Conservation (phyloP, 2,888 invertebrate genomes). For the Plagiodera versicolora region DNA sequence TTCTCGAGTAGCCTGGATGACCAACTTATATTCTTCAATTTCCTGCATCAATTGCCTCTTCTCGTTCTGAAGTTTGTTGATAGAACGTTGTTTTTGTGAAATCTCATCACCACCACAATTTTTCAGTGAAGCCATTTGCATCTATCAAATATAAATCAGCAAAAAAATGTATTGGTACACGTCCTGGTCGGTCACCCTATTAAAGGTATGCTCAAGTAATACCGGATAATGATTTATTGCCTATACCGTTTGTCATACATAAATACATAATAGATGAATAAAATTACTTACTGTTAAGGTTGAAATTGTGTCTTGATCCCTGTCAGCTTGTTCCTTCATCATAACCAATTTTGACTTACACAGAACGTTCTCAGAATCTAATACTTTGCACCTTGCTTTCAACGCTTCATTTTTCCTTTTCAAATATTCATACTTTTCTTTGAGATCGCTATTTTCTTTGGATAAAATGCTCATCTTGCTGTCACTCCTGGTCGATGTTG, state of each 20-base stretch:
- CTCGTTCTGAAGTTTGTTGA: conserved; percentile 52
- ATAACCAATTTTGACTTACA: conserved; percentile 64
- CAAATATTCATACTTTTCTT: conserved; percentile 61
- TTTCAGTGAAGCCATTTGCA: conserved; percentile 58
- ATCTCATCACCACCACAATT: conserved; percentile 58
- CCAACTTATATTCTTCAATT: conserved; percentile 57
- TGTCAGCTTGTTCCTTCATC: conserved; percentile 64
- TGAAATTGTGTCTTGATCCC: conserved; percentile 65
- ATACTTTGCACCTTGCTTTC: conserved; percentile 67
- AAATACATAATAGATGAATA: background rate
- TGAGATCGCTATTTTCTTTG: conserved; percentile 61
- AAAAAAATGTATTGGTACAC: too few species aligned
- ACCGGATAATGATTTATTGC: too few species aligned
- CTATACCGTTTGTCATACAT: too few species aligned
- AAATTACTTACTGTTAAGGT: conserved; percentile 60
- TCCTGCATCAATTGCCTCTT: conserved; percentile 44
- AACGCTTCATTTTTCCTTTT: conserved; percentile 68
- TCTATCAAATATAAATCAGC: too few species aligned
- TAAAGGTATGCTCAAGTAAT: too few species aligned
- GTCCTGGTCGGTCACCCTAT: too few species aligned
- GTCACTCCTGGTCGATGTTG: conserved; percentile 17
- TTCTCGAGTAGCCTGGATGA: conserved; percentile 58
- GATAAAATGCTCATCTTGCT: conserved; percentile 50
- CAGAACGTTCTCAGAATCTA: conserved; percentile 65
- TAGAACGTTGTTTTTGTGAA: conserved; percentile 57